phyloP scores from a whole-genome alignment of 1,140 invertebrate species.

The Zaprionus gabonicus region DNA sequence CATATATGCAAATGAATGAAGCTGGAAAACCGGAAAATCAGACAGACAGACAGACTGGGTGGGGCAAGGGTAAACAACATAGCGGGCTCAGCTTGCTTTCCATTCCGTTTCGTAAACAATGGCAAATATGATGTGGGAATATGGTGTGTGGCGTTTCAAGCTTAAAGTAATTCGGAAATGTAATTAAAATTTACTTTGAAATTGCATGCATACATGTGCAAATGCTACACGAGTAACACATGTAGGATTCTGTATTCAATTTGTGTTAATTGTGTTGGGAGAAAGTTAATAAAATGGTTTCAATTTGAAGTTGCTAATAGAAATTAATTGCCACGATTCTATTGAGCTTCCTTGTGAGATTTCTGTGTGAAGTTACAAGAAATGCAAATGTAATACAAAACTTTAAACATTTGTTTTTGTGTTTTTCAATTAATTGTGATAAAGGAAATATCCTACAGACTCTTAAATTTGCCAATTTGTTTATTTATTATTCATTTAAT shows the following conservation, averaged over 20 bases:
- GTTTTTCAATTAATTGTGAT: neutral
- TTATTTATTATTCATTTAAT: no score
- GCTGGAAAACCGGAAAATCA: slow-evolving; percentile 71
- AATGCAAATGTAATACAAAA: neutral
- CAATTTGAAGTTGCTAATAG: neutral
- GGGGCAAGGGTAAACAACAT: slow-evolving; percentile 10
- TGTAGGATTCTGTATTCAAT: neutral
- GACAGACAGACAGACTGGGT: neutral
- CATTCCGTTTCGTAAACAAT: slow-evolving; percentile 11
- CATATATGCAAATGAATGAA: slow-evolving; percentile 80
- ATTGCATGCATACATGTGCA: neutral
- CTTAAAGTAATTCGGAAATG: slow-evolving; percentile 25
- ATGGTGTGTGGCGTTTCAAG: neutral
- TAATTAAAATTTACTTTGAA: slow-evolving; percentile 22
- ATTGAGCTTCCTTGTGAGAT: neutral
- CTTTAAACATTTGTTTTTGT: neutral
- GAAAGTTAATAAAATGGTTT: neutral
- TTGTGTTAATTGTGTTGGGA: neutral
- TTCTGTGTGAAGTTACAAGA: neutral
- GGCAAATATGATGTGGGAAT: slow-evolving; percentile 2
- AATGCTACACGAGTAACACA: neutral
- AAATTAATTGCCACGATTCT: neutral
- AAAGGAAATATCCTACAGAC: neutral
- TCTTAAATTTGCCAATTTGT: neutral
- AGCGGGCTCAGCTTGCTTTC: neutral